phyloP scores from a whole-genome alignment of 2,888 invertebrate species.

The Onchidella celtica region DNA sequence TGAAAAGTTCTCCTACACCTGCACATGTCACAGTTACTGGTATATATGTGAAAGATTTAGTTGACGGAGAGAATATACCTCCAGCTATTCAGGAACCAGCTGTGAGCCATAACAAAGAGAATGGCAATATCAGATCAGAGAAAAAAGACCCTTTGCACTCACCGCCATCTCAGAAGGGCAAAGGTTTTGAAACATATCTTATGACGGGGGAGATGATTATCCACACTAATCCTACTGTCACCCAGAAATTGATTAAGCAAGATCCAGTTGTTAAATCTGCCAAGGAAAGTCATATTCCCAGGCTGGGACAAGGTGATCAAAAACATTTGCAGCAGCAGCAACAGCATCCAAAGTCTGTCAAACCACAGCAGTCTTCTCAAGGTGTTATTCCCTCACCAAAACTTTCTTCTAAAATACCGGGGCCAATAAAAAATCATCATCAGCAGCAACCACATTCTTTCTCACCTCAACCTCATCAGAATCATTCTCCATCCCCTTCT shows the following conservation, averaged over 20 bases:
- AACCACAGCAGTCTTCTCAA: background rate
- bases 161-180: constrained; percentile 56
- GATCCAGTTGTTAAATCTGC: background rate
- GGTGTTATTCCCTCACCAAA: constrained; percentile 35
- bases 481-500: constrained; percentile 24
- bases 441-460: constrained; percentile 22
- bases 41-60: constrained; percentile 46
- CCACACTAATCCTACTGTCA: constrained; percentile 86
- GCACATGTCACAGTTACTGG: constrained; percentile 33
- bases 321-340: constrained; percentile 41
- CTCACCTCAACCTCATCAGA: constrained; percentile 17
- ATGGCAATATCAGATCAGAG: constrained; percentile 51
- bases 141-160: constrained; percentile 48
- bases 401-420: constrained; percentile 39
- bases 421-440: constrained; percentile 31
- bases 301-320: constrained; percentile 19
- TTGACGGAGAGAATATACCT: constrained; percentile 26
- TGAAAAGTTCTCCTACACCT: constrained; percentile 52
- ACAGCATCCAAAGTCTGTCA: constrained; percentile 45
- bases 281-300: constrained; percentile 46
- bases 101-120: constrained; percentile 52
- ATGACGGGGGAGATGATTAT: constrained; percentile 98
- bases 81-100: constrained; percentile 32
- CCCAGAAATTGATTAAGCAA: constrained; percentile 72
- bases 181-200: constrained; percentile 85